Evolutionary conservation across 2,888 invertebrate genomes (phyloP), one percentile per base, ranked within the genome.

Genomic region (Drosophila mettleri): DNA sequence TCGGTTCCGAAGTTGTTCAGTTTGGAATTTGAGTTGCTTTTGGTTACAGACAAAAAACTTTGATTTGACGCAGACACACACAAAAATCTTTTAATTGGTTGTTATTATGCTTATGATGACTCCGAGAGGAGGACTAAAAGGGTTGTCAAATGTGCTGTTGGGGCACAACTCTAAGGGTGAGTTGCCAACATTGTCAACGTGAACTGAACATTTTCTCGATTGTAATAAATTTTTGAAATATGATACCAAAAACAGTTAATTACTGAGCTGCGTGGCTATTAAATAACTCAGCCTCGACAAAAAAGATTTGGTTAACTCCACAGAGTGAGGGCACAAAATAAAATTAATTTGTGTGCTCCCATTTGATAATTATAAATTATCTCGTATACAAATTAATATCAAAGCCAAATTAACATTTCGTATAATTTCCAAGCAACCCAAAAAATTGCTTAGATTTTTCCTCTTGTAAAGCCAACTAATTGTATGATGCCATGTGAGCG

Each of bases 61-160:
- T 67, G 64, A 78, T 67, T 74, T 74, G 57, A 64, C 62, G 67
- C 69, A 64, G 38, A 57, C 64, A 64, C 41, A 57, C 64, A 79
- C 46, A 71, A 65, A 86, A 61, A 78, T 82, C 88, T 72, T 86
- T 85, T 85, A 89, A 85, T 85, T 85, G 85, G 80, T 89, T 87
- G 74, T 86, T 83, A 69, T 81, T 76, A 69, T 78, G 71, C 55
- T 62, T 69, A 61, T 65, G 77, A 82, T 82, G 86, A 79, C 76
- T 69, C 43, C 22, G 18, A 54, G 48, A 52, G 60, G 27, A 62
- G 60, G 27, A 62, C 67, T 70, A 59, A 85, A 88, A 83, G 82
- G 88, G 88, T 86, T 88, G 81, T 69, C 70, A 55, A 54, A 55
- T 1, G 52, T 18, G 14, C 38, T n/a, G 43, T 27, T 43, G 1